Conservation (phyloP, 2,113 vertebrate species). For the Gallinago media region DNA sequence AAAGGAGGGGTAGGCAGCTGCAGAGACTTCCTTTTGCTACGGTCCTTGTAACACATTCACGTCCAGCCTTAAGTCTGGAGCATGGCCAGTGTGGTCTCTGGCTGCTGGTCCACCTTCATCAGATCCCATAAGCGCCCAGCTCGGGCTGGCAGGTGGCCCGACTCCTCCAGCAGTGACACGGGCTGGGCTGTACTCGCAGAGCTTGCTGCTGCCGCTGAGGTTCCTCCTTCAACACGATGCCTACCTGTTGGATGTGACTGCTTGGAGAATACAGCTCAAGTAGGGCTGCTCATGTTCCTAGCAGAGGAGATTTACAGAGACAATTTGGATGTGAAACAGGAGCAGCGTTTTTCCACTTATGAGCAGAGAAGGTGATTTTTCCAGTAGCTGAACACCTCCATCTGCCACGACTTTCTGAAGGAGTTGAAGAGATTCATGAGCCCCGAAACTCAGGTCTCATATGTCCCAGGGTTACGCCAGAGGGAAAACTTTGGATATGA, state of each 20-base stretch:
- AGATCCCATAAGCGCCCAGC: rapidly evolving
- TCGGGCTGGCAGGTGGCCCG: background rate
- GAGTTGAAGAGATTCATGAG: background rate
- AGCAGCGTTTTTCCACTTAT: rapidly evolving
- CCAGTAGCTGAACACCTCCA: background rate
- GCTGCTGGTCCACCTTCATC: background rate
- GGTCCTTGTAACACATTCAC: too few species aligned
- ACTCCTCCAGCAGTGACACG: rapidly evolving
- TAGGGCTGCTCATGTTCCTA: background rate
- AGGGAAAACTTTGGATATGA: background rate
- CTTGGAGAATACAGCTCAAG: background rate
- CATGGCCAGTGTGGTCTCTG: rapidly evolving
- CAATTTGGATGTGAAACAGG: background rate
- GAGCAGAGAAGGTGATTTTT: background rate
- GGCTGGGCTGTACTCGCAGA: rapidly evolving
- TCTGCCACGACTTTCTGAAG: background rate
- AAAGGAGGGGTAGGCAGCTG: too few species aligned
- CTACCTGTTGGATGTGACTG: rapidly evolving
- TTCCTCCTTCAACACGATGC: rapidly evolving
- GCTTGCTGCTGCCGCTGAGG: background rate
- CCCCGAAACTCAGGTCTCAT: background rate
- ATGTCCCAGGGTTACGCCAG: background rate
- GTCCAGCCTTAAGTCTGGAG: background rate
- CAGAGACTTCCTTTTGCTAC: background rate
- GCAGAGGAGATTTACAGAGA: background rate